A percentile compares a stretch with the other conserved stretches of the same genome.
These are phyloP conservation scores for Melanostoma scalare DNA, from an alignment of 2,888 invertebrate genomes.

Conservation along the genomic window DNA sequence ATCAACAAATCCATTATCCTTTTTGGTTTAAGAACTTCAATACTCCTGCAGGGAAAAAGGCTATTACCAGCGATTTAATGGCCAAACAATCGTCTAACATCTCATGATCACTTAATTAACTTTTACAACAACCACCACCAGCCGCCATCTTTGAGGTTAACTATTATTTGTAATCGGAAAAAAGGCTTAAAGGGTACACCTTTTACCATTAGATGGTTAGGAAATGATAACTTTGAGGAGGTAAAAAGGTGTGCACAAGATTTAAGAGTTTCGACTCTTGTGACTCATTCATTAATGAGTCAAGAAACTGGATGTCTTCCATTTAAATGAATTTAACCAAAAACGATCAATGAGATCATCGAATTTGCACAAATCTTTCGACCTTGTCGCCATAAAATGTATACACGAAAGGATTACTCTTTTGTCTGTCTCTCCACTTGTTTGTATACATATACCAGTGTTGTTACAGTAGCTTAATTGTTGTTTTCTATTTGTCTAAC, in stretches of 20 bases:
- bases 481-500: background rate
- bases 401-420: too few relatives aligned
- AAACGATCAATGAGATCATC: too few relatives aligned
- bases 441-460: background rate
- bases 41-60: slow-evolving; percentile 5
- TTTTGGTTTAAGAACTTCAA: slow-evolving; percentile 10
- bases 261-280: too few relatives aligned
- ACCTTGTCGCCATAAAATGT: too few relatives aligned
- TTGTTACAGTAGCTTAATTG: background rate
- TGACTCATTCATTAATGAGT: too few relatives aligned
- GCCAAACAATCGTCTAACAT: slow-evolving; percentile 52
- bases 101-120: slow-evolving; percentile 69
- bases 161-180: slow-evolving; percentile 17
- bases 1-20: slow-evolving; percentile 63
- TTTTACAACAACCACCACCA: slow-evolving; percentile 5
- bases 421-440: background rate
- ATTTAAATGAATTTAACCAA: background rate
- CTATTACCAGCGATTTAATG: slow-evolving; percentile 18
- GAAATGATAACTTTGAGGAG: background rate
- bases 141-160: slow-evolving; percentile 8
- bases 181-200: slow-evolving; percentile 20
- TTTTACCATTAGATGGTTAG: slow-evolving; percentile 25
- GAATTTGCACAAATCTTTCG: too few relatives aligned
- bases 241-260: background rate
- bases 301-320: too few relatives aligned